Conservation (phyloP, 2,797 vertebrate species). For the Tapera naevia region DNA sequence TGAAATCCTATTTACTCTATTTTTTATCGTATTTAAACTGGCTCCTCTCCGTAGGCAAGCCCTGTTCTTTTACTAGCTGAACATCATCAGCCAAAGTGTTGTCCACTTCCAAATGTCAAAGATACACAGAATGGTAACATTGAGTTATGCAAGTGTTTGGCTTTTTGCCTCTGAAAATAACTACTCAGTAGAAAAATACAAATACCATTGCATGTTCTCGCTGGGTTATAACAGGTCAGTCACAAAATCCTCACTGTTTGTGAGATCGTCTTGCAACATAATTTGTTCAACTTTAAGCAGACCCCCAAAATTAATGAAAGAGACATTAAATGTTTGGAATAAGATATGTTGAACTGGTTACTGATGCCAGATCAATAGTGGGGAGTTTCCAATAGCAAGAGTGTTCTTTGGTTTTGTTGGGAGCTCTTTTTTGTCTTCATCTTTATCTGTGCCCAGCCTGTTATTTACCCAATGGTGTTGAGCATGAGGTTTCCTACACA, state of each 20-base stretch:
- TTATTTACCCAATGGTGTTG: not conserved
- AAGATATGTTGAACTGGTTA: not conserved
- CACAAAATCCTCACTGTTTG: not conserved
- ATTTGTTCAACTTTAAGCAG: not conserved
- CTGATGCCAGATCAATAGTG: not conserved
- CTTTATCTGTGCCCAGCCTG: not conserved
- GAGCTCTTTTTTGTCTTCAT: not conserved
- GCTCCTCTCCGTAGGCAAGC: not conserved
- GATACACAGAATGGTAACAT: not conserved
- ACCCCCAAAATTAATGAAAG: not conserved
- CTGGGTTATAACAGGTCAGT: constrained; percentile 44
- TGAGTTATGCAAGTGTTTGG: constrained; percentile 34
- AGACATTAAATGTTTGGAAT: not conserved
- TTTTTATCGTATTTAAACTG: constrained; percentile 16
- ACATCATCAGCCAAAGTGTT: not conserved
- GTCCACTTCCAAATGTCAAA: not conserved
- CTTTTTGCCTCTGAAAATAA: constrained; percentile 47
- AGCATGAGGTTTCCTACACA: not conserved
- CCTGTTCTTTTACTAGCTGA: not conserved
- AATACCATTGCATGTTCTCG: not conserved
- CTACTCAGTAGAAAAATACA: not conserved
- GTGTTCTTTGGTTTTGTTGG: not conserved
- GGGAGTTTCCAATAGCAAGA: not conserved
- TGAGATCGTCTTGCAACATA: not conserved
- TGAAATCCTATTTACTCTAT: not conserved